Percentiles rank a stretch among this genome's conserved stretches.
Evolutionary conservation across 2,888 invertebrate species (phyloP).

Genomic region (Heliconius ismenius): DNA sequence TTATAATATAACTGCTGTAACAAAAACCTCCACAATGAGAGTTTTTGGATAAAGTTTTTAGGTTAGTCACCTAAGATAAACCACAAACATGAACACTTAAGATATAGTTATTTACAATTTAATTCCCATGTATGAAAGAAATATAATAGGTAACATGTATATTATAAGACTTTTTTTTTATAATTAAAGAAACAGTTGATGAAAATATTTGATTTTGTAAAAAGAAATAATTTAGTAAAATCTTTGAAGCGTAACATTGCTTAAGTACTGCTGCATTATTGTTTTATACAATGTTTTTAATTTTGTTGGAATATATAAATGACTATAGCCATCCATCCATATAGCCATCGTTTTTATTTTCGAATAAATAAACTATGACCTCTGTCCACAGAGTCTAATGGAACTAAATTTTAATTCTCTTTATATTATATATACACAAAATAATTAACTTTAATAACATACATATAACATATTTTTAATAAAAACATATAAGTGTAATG

Average conservation of each 20-base stretch:
- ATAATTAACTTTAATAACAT: background rate
- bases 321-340: background rate
- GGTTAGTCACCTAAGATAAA: conserved; percentile 8
- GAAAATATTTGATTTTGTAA: no score
- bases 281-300: background rate
- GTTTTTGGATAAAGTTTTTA: background rate
- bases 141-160: conserved; percentile 1
- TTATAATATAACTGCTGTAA: background rate
- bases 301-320: background rate
- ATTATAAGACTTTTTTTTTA: background rate
- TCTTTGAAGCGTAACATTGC: background rate
- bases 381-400: no score
- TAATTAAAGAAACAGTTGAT: background rate
- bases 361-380: no score
- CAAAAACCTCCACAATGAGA: background rate
- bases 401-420: background rate
- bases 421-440: background rate
- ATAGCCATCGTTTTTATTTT: background rate
- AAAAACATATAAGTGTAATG: conserved; percentile 16
- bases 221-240: no score
- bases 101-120: conserved; percentile 10
- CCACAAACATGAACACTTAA: background rate
- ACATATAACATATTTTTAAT: conserved; percentile 1
- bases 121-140: background rate
- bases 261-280: background rate